Conservation (phyloP, 2,888 invertebrate genomes). For the Agrilus biguttatus region DNA sequence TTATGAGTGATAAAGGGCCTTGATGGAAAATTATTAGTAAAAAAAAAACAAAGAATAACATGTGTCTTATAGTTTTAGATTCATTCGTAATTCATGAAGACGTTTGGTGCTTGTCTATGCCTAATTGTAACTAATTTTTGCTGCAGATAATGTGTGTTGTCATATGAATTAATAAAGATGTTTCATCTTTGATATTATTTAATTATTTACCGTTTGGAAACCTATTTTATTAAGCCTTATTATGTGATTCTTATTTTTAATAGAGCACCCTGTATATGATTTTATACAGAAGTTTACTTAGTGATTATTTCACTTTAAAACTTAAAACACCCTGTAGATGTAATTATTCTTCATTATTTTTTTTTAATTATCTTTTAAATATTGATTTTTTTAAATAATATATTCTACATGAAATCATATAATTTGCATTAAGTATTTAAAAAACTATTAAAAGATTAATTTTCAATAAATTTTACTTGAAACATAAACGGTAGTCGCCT, state of each 20-base stretch:
- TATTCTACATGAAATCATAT: too few relatives aligned
- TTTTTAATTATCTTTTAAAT: too few relatives aligned
- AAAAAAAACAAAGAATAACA: conserved; percentile 14
- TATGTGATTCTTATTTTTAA: neutral
- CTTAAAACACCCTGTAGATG: too few relatives aligned
- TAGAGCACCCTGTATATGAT: too few relatives aligned
- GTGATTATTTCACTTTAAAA: too few relatives aligned
- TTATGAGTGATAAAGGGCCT: conserved; percentile 30
- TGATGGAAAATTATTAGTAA: conserved; percentile 21
- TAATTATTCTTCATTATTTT: too few relatives aligned
- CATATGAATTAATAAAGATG: conserved; percentile 13
- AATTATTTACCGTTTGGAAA: neutral
- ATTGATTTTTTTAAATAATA: too few relatives aligned
- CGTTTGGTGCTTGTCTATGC: conserved; percentile 27
- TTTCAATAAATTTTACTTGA: too few relatives aligned
- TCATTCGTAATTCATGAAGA: conserved; percentile 19
- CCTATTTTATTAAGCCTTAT: neutral
- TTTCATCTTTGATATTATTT: conserved; percentile 9
- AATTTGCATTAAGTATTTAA: too few relatives aligned
- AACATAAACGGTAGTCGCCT: too few relatives aligned
- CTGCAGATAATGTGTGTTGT: conserved; percentile 18
- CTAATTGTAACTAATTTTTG: conserved; percentile 27
- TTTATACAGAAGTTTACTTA: too few relatives aligned
- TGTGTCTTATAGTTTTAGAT: conserved; percentile 19
- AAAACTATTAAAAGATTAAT: too few relatives aligned